Evolutionary conservation across 2,113 vertebrate species (phyloP), one percentile per base, ranked within the genome.

Genomic region (Psilopsiagon aymara): DNA sequence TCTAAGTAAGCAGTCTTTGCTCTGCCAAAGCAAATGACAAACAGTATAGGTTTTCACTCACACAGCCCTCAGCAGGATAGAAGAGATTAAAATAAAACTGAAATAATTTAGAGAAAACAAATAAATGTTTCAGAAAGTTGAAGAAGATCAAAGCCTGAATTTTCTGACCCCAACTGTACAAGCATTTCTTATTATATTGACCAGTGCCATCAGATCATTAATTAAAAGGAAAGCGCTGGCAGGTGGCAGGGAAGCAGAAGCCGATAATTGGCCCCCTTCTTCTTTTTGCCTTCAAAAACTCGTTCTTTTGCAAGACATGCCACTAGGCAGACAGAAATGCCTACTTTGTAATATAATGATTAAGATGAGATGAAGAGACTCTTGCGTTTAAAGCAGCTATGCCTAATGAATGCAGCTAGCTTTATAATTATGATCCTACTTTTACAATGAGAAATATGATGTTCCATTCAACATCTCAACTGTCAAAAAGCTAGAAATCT

Each of bases 181-280:
- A 98, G 98, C 97, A 98, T 98, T 98, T 99, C 98, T 99, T 98
- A 98, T 98, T 98, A 98, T 98, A 99, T 98, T 99, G 99, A 99
- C 99, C 99, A 98, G 98, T 98, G 98, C 98, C 99, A 98, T 98
- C 98, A 98, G 98, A 98, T 98, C 98, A 98, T 99, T 99, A 99
- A 99, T 99, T 99, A 99, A 99, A 98, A 99, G 98, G 98, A 98
- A 97, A 97, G 98, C 96, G 94, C 98, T 99, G 99, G 99, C 99
- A 99, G 99, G 99, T 99, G 99, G 99, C 99, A 98, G 98, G 96
- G 97, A 99, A 98, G 98, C 98, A 97, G 97, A 97, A 98, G 98
- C 98, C 97, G 98, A 97, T 99, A 99, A 99, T 99, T 99, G 99
- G 99, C 98, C 98, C 98, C 98, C 98, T 99, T 99, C 99, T 98